Evolutionary conservation across 1,140 invertebrate genomes (phyloP).

Genomic region (Bacillus rossius): DNA sequence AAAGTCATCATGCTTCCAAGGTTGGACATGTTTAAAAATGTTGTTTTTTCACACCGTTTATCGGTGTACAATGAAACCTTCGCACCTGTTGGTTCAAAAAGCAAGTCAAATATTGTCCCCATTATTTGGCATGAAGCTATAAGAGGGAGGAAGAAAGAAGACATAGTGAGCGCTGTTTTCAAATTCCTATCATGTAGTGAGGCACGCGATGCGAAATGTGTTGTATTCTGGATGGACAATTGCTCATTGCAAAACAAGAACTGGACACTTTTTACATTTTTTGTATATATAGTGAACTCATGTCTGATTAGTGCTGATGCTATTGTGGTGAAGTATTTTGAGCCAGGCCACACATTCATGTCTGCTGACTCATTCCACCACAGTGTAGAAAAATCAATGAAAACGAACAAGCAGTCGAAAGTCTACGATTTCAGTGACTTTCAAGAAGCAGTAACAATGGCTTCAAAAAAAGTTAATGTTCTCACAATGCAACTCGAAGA

Average conservation of each 20-base stretch:
- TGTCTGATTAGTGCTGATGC: constrained; percentile 24
- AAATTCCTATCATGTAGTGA: constrained; percentile 12
- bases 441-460: constrained; percentile 6
- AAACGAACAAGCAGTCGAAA: constrained; percentile 19
- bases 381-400: constrained; percentile 26
- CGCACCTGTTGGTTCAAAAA: constrained; percentile 24
- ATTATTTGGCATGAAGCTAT: constrained; percentile 28
- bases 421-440: constrained; percentile 35
- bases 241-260: constrained; percentile 25
- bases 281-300: constrained; percentile 17
- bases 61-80: constrained; percentile 26
- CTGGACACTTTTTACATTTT: constrained; percentile 14
- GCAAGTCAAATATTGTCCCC: constrained; percentile 19
- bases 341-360: constrained; percentile 31
- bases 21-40: constrained; percentile 28
- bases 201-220: constrained; percentile 21
- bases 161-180: constrained; percentile 28
- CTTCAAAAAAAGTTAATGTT: neutral
- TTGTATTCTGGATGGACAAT: constrained; percentile 25
- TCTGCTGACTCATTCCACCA: constrained; percentile 33
- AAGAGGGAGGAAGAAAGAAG: constrained; percentile 25
- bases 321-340: constrained; percentile 25
- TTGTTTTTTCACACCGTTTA: constrained; percentile 22
- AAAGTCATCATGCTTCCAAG: constrained; percentile 35
- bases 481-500: neutral